Conservation (phyloP, 23 tunicate genomes). For the Botrylloides violaceus region DNA sequence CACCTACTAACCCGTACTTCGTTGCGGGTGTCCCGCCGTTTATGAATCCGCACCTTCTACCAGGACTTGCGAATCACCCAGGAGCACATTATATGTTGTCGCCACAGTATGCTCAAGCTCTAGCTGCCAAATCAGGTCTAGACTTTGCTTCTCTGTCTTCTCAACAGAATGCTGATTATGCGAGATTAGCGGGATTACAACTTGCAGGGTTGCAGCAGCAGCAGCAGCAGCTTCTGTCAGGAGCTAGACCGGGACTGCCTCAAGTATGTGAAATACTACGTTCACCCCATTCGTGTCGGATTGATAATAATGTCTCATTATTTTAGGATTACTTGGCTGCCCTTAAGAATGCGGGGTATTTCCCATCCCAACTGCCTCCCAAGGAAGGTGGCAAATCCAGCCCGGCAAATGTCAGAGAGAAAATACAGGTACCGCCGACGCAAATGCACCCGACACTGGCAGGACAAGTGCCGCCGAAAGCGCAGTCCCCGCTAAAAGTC, state of each 20-base stretch:
- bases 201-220: neutral
- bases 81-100: conserved; percentile 5
- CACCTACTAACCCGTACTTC: conserved; percentile 6
- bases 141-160: conserved; percentile 2
- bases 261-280: neutral
- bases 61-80: neutral
- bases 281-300: neutral
- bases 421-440: neutral
- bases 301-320: neutral
- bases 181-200: neutral
- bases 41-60: neutral
- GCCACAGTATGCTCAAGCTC: neutral
- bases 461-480: neutral
- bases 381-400: conserved; percentile 25
- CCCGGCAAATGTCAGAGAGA: neutral
- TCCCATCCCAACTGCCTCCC: conserved; percentile 1
- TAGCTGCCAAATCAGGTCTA: conserved; percentile 13
- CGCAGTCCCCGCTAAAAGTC: conserved; percentile 3
- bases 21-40: conserved; percentile 12
- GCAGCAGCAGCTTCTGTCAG: conserved; percentile 8
- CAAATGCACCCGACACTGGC: conserved; percentile 2
- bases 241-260: neutral
- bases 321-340: conserved; percentile 20
- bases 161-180: neutral
- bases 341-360: neutral